phyloP scores from a whole-genome alignment of 1,140 invertebrate species.

The Rhagoletis zephyria region DNA sequence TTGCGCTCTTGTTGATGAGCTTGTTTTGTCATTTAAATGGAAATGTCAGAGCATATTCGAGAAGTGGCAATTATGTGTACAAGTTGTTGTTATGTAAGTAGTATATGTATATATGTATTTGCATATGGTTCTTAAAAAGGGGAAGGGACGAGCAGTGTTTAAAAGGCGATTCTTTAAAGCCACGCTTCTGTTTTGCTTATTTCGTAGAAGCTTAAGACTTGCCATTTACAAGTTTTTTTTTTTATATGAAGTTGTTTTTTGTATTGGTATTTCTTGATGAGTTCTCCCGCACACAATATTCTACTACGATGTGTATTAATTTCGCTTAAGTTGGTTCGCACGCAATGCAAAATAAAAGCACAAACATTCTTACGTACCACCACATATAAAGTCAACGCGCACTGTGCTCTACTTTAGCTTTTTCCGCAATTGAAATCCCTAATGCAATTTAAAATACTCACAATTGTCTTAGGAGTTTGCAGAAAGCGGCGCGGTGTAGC shows the following conservation, averaged over 20 bases:
- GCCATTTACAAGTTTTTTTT: neutral
- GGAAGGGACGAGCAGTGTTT: neutral
- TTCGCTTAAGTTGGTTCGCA: neutral
- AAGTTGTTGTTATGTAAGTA: no score
- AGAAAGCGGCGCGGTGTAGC: neutral
- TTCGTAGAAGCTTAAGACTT: neutral
- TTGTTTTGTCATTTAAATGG: neutral
- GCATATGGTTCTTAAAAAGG: neutral
- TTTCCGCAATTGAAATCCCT: constrained; percentile 20
- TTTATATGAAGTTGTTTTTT: neutral
- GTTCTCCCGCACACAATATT: neutral
- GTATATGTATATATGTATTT: neutral
- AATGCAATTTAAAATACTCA: constrained; percentile 40
- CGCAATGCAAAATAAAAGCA: neutral
- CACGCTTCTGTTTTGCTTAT: neutral
- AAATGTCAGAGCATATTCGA: constrained; percentile 7
- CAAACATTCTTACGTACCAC: neutral
- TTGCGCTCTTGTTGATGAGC: constrained; percentile 4
- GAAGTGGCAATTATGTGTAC: neutral
- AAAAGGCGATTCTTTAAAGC: neutral
- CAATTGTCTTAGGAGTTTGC: constrained; percentile 6
- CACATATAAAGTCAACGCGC: neutral
- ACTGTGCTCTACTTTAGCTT: neutral
- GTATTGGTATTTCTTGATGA: neutral
- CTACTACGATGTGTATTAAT: neutral